A percentile compares a stretch with the other conserved stretches of the same genome.
These are phyloP conservation scores for Gnathochromis pfefferi DNA, from an alignment of 2,113 vertebrate species.

Conservation along the genomic window DNA sequence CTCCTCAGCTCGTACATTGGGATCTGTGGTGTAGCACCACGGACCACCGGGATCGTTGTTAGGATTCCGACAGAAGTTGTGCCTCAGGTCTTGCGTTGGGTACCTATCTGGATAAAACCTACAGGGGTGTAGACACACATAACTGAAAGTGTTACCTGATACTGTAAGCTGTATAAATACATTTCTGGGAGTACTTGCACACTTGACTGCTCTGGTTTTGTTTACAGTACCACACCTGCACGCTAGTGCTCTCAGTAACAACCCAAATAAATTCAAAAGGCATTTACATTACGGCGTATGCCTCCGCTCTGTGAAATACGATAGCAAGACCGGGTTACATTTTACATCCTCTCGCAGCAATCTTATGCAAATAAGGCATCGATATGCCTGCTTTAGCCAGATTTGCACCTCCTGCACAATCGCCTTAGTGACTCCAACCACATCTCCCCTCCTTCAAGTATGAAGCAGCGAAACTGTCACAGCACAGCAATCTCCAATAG, in stretches of 20 bases:
- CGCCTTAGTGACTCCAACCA: background rate
- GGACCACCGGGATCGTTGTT: constrained; percentile 89
- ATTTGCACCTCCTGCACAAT: constrained; percentile 42
- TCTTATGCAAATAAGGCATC: constrained; percentile 15
- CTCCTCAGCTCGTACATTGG: constrained; percentile 82
- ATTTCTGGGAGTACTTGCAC: constrained; percentile 28
- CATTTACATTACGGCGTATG: background rate
- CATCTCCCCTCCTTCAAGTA: constrained; percentile 12
- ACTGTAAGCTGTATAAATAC: constrained; percentile 38
- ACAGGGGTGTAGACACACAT: constrained; percentile 9
- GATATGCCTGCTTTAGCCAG: background rate
- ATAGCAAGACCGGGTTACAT: background rate
- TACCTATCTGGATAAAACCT: constrained; percentile 76
- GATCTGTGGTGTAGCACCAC: constrained; percentile 93
- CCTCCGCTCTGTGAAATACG: background rate
- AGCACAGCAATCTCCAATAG: constrained; percentile 31
- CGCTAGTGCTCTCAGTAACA: constrained; percentile 4
- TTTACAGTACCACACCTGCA: constrained; percentile 5
- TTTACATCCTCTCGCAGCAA: background rate
- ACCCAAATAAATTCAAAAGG: constrained; percentile 29
- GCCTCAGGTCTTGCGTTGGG: constrained; percentile 84
- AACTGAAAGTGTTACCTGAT: constrained; percentile 28
- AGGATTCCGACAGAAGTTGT: constrained; percentile 96
- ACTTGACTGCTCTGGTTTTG: constrained; percentile 1
- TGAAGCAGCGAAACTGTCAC: constrained; percentile 43